These are phyloP conservation scores for Cryptoprocta ferox DNA, from an alignment of 2,797 vertebrate species.

Conservation along the genomic window DNA sequence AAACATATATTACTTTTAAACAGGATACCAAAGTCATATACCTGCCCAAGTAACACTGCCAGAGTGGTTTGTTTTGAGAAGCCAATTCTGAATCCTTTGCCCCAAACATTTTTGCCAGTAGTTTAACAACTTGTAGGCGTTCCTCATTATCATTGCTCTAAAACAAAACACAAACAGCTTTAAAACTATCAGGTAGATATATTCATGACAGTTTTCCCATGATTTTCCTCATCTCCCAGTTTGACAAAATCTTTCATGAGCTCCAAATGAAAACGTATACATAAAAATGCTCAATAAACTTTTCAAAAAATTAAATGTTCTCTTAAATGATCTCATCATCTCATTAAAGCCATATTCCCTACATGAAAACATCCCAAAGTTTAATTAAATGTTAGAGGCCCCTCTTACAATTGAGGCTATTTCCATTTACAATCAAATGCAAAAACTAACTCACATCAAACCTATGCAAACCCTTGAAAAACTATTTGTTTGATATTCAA, in stretches of 20 bases:
- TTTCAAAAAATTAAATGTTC: constrained; percentile 27
- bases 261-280: background rate
- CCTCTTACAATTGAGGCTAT: background rate
- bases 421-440: constrained; percentile 27
- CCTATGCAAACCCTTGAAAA: background rate
- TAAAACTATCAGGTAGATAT: background rate
- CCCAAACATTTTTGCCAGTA: constrained; percentile 99
- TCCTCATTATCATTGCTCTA: constrained; percentile 99
- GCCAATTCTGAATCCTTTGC: constrained; percentile 98
- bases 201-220: background rate
- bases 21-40: constrained; percentile 79
- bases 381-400: background rate
- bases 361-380: constrained; percentile 27
- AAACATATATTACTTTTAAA: constrained; percentile 16
- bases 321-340: background rate
- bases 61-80: constrained; percentile 98
- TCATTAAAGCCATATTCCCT: background rate
- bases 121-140: constrained; percentile 97
- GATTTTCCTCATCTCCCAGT: background rate
- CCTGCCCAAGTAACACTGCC: constrained; percentile 99
- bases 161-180: constrained; percentile 64
- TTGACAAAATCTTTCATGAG: background rate
- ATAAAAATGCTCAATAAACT: background rate
- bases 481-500: background rate
- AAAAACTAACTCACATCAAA: background rate